Base-by-base conservation (phyloP, 2,113 vertebrate genomes). In the Alaudala cheleensis region DNA sequence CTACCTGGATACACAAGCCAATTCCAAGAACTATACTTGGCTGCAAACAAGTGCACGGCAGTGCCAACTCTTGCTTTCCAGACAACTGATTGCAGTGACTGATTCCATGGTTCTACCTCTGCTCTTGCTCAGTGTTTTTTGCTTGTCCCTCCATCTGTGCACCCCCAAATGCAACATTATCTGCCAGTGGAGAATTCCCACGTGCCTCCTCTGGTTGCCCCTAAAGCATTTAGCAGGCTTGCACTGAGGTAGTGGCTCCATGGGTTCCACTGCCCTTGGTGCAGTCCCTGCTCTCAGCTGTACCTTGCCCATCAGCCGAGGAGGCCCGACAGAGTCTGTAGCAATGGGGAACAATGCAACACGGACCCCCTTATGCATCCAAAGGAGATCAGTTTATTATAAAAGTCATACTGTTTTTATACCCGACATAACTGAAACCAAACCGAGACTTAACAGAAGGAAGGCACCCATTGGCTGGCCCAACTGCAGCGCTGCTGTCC, bases 271-370 rank as follows among this genome's bases (percentile, higher is more conserved):
- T 8, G 39, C n/a, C 72, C 31, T 85, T 49, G 69, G 34, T 0
- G 0, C 21, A 28, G 53, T 53, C 31, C 14, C 26, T 0, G 0
- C 17, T 56, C 62, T 88, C 4, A 1, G 64, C 31, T 7, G 9
- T 29, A n/a, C 34, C 22, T 33, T 67, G 33, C 44, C 44, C 34
- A 3, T 37, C 78, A 78, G 78, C 0, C 0, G 3, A 72, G 67
- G 40, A 65, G 12, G 39, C 25, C 53, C 37, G 58, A 33, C 66
- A 50, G 58, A 15, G 37, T 37, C 37, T 37, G 37, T 37, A 37
- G 37, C 37, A 37, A 37, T 37, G 37, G 37, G 37, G 37, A 37
- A 37, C 37, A 37, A 37, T 37, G 8, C 37, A 8, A 37, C 37
- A 37, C 37, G 37, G 37, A 37, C 37, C 37, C 37, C 10, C 37